Evolutionary conservation across 2,113 vertebrate genomes (phyloP), one percentile per base, ranked within the genome.

Genomic region (Paralichthys olivaceus): DNA sequence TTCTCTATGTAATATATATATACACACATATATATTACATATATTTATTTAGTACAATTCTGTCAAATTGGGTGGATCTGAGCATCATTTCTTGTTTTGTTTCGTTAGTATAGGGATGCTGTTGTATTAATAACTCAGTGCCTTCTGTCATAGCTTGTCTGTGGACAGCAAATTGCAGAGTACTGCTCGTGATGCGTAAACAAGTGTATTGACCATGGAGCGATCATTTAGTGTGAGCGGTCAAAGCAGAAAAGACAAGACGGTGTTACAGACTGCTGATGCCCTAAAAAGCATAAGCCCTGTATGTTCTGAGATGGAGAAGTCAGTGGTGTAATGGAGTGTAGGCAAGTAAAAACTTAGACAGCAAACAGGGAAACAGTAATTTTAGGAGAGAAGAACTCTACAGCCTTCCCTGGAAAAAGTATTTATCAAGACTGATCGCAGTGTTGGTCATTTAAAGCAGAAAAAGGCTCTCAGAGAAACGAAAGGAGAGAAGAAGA

Each of bases 401-500:
- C n/a, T 83, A 75, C 34, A 77, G 81, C 68, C 70, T 84, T 81
- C 74, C 56, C 29, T 0, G 58, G 63, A 53, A 57, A 77, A 86
- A 68, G 68, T 60, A 51, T 72, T 22, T 62, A 49, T 72, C 17
- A 55, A 58, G 62, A 72, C 47, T 68, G 78, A 81, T 62, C 8
- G 15, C 40, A 60, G 56, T 53, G 67, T 45, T 82, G 59, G 78
- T 56, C 60, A 76, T 69, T 77, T 49, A 85, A 83, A 80, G 51
- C 45, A 73, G 37, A 71, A 79, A 37, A 59, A 73, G 60, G 23
- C 73, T 70, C 40, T 72, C 47, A 2, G 56, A 70, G 62, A 78
- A 68, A 77, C 26, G 55, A 80, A 83, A 87, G 77, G 86, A 90
- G 69, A 90, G 88, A 90, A 89, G 86, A 88, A 89, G 88, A 91